phyloP scores from a whole-genome alignment of 2,888 invertebrate genomes.

The Magallana nippona region DNA sequence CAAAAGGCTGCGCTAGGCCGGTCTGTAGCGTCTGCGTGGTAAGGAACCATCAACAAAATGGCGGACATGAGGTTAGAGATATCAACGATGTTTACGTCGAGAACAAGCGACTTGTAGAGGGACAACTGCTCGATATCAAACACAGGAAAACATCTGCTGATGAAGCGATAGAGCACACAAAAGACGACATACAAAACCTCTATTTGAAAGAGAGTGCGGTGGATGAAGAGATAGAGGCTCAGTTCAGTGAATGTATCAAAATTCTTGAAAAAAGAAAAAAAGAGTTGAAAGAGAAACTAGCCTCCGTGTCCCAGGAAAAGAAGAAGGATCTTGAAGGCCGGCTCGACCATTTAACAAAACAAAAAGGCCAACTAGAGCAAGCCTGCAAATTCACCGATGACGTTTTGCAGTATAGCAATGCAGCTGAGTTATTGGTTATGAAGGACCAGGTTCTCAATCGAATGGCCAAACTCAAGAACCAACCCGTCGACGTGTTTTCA shows the following conservation, averaged over 20 bases:
- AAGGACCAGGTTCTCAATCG: constrained; percentile 57
- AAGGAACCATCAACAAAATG: constrained; percentile 58
- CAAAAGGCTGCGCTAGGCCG: constrained; percentile 56
- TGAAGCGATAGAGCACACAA: constrained; percentile 58
- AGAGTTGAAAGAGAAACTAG: constrained; percentile 59
- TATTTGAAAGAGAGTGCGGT: constrained; percentile 58
- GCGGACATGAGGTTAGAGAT: constrained; percentile 60
- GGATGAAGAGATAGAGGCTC: constrained; percentile 59
- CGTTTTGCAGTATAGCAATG: constrained; percentile 60
- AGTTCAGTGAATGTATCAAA: constrained; percentile 57
- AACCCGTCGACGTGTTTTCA: constrained; percentile 54
- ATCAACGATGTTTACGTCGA: constrained; percentile 62
- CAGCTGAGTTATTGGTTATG: constrained; percentile 62
- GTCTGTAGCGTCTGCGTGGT: constrained; percentile 62
- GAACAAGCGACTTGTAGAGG: constrained; percentile 60
- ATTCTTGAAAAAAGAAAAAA: constrained; percentile 60
- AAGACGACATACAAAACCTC: constrained; percentile 61
- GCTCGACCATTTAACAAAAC: constrained; percentile 55
- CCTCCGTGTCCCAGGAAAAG: constrained; percentile 58
- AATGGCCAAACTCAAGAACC: constrained; percentile 56
- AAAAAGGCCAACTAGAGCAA: constrained; percentile 59
- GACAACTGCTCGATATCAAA: constrained; percentile 56
- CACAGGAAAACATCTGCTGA: constrained; percentile 58
- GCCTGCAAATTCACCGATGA: constrained; percentile 58
- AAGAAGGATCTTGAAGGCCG: constrained; percentile 60